Evolutionary conservation across 2,113 vertebrate genomes (phyloP).

Genomic region (Melanerpes aurifrons): DNA sequence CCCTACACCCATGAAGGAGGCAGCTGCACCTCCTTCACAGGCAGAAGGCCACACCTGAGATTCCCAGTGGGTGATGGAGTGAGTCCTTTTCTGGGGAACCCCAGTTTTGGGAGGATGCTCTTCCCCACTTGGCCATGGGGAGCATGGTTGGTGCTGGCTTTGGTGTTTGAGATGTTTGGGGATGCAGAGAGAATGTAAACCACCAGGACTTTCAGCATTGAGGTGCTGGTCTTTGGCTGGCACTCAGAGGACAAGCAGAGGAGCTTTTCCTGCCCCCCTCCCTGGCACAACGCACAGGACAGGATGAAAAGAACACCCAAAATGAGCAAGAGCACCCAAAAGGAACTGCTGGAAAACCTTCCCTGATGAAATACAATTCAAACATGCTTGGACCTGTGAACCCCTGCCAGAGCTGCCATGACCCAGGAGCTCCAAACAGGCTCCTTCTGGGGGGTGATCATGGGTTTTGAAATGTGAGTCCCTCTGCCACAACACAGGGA

Average conservation of each 20-base stretch:
- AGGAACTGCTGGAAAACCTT: not conserved
- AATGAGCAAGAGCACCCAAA: not conserved
- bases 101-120: not conserved
- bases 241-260: not conserved
- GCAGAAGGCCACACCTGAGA: not conserved
- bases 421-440: not conserved
- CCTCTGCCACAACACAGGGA: not conserved
- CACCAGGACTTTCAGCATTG: too few species aligned
- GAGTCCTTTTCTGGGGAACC: not conserved
- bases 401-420: not conserved
- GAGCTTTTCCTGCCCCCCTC: not conserved
- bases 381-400: not conserved
- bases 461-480: not conserved
- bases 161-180: not conserved
- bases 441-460: not conserved
- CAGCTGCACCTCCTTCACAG: too few species aligned
- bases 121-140: not conserved
- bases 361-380: not conserved
- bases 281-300: not conserved
- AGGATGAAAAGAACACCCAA: not conserved
- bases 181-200: not conserved
- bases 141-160: not conserved
- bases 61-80: not conserved
- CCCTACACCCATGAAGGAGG: not conserved
- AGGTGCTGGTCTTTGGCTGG: not conserved